These are phyloP conservation scores for Drosophila maculinotata DNA, from an alignment of 2,888 invertebrate genomes.

Conservation along the genomic window DNA sequence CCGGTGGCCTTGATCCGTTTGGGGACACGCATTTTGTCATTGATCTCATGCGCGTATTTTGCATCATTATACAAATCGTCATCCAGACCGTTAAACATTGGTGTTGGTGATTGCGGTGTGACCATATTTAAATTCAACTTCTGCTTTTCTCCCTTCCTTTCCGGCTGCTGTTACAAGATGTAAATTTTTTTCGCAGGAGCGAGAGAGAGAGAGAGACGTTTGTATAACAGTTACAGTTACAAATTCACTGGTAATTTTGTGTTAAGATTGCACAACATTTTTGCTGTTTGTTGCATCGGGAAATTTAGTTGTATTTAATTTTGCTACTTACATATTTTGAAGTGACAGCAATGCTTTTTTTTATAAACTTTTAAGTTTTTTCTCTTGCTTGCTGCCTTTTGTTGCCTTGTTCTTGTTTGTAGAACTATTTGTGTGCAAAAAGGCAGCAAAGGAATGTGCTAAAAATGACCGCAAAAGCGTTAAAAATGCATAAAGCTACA, in stretches of 20 bases:
- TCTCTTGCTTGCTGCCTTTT: slow-evolving; percentile 54
- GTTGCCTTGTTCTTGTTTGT: slow-evolving; percentile 58
- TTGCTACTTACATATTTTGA: slow-evolving; percentile 66
- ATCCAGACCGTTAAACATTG: slow-evolving; percentile 87
- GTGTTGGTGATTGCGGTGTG: slow-evolving; percentile 87
- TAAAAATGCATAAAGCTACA: slow-evolving; percentile 3
- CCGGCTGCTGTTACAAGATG: slow-evolving; percentile 28
- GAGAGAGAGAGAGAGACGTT: slow-evolving; percentile 69
- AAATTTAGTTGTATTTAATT: slow-evolving; percentile 30
- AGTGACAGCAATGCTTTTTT: slow-evolving; percentile 65
- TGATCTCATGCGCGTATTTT: slow-evolving; percentile 91
- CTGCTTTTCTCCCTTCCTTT: slow-evolving; percentile 1
- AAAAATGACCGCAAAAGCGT: slow-evolving; percentile 27
- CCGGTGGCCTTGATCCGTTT: slow-evolving; percentile 91
- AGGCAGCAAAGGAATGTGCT: slow-evolving; percentile 39
- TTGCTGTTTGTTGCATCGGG: slow-evolving; percentile 30
- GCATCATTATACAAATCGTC: slow-evolving; percentile 87
- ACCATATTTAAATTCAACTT: slow-evolving; percentile 85
- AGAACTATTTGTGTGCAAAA: slow-evolving; percentile 43
- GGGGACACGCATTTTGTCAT: slow-evolving; percentile 92
- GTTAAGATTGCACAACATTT: slow-evolving; percentile 61
- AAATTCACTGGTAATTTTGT: slow-evolving; percentile 61
- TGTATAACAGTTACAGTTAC: slow-evolving; percentile 68
- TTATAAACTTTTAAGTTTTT: slow-evolving; percentile 41
- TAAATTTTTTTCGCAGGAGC: slow-evolving; percentile 26